These are phyloP conservation scores for Telmatochromis brachygnathus DNA, from an alignment of 2,113 vertebrate species.

Conservation along the genomic window DNA sequence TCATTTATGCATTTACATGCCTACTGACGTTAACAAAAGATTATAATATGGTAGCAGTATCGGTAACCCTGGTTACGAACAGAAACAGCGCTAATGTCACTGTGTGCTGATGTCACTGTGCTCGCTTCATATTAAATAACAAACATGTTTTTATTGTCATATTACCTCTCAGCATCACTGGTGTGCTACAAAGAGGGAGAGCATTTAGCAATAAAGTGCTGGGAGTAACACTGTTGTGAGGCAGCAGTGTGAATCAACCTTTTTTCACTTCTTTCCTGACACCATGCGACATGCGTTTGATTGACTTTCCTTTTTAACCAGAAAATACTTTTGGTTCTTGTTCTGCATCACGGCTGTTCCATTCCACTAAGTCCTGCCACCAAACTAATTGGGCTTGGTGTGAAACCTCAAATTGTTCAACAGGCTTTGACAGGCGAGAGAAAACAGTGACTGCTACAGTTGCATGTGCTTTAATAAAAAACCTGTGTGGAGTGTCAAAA, in stretches of 20 bases:
- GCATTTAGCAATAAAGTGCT: neutral
- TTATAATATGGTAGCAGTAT: neutral
- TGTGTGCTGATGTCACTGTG: neutral
- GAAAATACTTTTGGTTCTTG: slow-evolving; percentile 41
- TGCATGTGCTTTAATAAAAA: slow-evolving; percentile 32
- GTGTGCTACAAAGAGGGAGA: neutral
- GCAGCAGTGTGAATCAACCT: slow-evolving; percentile 19
- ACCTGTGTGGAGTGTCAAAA: neutral
- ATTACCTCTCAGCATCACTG: neutral
- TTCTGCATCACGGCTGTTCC: slow-evolving; percentile 53
- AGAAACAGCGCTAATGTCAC: neutral
- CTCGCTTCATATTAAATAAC: neutral
- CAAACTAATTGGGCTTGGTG: slow-evolving; percentile 65
- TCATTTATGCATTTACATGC: neutral
- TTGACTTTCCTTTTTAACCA: slow-evolving; percentile 51
- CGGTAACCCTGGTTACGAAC: neutral
- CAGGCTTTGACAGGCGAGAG: slow-evolving; percentile 41
- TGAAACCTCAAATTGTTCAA: slow-evolving; percentile 45
- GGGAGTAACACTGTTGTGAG: neutral
- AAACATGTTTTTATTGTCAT: neutral
- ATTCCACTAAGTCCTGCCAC: slow-evolving; percentile 57
- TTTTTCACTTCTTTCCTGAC: slow-evolving; percentile 25
- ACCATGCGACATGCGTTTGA: slow-evolving; percentile 32
- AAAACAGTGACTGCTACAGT: slow-evolving; percentile 37
- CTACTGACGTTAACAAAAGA: neutral